These are phyloP conservation scores for Tokudaia tokunoshimensis DNA, from an alignment of 2,797 vertebrate genomes.

Conservation along the genomic window DNA sequence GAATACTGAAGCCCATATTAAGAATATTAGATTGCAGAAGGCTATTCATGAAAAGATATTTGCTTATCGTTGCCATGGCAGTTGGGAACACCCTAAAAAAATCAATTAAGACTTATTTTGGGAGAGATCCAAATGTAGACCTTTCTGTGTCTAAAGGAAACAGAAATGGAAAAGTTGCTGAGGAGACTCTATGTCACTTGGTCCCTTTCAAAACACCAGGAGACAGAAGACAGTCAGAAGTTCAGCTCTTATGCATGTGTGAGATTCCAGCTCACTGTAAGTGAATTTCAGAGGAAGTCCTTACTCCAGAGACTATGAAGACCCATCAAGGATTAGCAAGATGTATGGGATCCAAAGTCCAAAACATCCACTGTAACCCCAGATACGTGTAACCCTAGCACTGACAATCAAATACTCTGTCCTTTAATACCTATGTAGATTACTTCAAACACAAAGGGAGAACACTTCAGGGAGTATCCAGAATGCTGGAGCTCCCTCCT, in stretches of 20 bases:
- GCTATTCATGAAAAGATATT: slow-evolving; percentile 84
- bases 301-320: neutral
- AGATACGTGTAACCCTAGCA: neutral
- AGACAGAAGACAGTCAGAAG: slow-evolving; percentile 59
- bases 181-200: slow-evolving; percentile 65
- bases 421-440: slow-evolving; percentile 48
- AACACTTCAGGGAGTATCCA: slow-evolving; percentile 63
- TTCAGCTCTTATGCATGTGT: slow-evolving; percentile 56
- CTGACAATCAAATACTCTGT: slow-evolving; percentile 63
- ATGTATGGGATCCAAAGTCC: slow-evolving; percentile 7
- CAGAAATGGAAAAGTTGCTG: slow-evolving; percentile 77
- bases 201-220: neutral
- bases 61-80: slow-evolving; percentile 87
- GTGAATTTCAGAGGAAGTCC: slow-evolving; percentile 46
- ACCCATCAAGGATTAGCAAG: slow-evolving; percentile 16
- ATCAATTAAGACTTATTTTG: slow-evolving; percentile 84
- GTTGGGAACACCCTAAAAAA: slow-evolving; percentile 86
- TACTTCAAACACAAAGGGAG: slow-evolving; percentile 69
- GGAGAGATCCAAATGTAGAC: slow-evolving; percentile 77
- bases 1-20: slow-evolving; percentile 73
- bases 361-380: neutral
- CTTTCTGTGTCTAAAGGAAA: slow-evolving; percentile 77
- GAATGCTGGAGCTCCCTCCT: slow-evolving; percentile 58
- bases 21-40: slow-evolving; percentile 81
- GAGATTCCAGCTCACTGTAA: slow-evolving; percentile 41